Conservation (phyloP, 2,113 vertebrate genomes). For the Condylura cristata region DNA sequence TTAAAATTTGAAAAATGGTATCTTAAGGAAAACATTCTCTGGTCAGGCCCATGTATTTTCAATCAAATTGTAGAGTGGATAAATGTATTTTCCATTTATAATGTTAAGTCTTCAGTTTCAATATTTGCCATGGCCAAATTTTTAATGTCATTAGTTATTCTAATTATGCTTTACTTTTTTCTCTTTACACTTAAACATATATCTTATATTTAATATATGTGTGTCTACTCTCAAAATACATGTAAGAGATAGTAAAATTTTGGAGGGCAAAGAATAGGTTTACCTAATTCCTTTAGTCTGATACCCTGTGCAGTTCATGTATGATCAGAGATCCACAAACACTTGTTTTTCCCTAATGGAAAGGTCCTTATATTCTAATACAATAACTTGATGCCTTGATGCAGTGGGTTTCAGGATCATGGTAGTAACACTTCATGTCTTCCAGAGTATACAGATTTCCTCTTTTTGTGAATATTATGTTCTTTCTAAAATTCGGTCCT, state of each 20-base stretch:
- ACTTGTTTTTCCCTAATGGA: not conserved
- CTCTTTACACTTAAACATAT: not conserved
- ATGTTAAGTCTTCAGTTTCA: not conserved
- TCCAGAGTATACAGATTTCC: not conserved
- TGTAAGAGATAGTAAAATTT: not conserved
- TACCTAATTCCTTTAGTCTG: slow-evolving; percentile 1
- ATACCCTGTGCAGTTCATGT: not conserved
- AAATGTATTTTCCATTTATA: not conserved
- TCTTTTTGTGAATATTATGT: not conserved
- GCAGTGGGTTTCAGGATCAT: not conserved
- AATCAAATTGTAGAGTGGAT: slow-evolving; percentile 27
- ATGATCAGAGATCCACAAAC: not conserved
- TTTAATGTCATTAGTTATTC: slow-evolving; percentile 25
- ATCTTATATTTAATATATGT: not conserved
- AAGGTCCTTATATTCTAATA: not conserved
- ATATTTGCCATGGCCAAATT: slow-evolving; percentile 9
- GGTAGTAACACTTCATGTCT: not conserved
- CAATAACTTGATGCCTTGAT: not conserved
- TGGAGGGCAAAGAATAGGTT: not conserved
- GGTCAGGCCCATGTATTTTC: not conserved
- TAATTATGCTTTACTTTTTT: slow-evolving; percentile 36
- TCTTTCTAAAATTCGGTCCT: not conserved
- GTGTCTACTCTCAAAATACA: not conserved
- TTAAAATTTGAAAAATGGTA: not conserved
- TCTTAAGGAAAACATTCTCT: not conserved